These are phyloP conservation scores for Chiroxiphia lanceolata DNA, from an alignment of 2,797 vertebrate species.

Conservation along the genomic window DNA sequence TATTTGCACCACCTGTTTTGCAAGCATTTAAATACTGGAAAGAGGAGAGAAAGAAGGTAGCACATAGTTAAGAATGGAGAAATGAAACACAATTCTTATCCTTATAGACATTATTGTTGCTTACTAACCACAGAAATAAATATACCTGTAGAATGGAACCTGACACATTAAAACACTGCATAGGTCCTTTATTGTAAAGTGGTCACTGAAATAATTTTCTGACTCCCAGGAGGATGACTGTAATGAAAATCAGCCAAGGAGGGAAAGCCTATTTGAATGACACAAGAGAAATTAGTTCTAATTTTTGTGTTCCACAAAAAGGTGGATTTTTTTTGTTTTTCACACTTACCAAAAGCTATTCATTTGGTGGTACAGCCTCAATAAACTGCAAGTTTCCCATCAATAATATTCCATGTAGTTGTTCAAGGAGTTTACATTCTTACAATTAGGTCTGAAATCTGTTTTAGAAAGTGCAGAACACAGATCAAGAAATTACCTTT, in stretches of 20 bases:
- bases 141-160: neutral
- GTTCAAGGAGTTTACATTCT: neutral
- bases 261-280: neutral
- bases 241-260: neutral
- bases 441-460: neutral
- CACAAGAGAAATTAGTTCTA: neutral
- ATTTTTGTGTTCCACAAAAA: neutral
- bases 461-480: neutral
- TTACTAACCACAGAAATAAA: neutral
- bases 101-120: neutral
- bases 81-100: neutral
- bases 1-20: neutral
- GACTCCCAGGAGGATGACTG: neutral
- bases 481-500: neutral
- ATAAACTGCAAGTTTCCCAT: neutral
- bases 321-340: neutral
- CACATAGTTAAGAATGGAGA: neutral
- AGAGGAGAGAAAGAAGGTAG: fast-evolving
- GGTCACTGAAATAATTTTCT: neutral
- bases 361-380: neutral
- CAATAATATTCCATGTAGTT: neutral
- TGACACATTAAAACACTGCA: neutral
- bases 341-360: neutral
- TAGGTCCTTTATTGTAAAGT: neutral
- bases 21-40: neutral